A percentile compares a stretch with the other conserved stretches of the same genome.
These are phyloP conservation scores for Triops cancriformis DNA, from an alignment of 1,140 invertebrate species.

Conservation along the genomic window DNA sequence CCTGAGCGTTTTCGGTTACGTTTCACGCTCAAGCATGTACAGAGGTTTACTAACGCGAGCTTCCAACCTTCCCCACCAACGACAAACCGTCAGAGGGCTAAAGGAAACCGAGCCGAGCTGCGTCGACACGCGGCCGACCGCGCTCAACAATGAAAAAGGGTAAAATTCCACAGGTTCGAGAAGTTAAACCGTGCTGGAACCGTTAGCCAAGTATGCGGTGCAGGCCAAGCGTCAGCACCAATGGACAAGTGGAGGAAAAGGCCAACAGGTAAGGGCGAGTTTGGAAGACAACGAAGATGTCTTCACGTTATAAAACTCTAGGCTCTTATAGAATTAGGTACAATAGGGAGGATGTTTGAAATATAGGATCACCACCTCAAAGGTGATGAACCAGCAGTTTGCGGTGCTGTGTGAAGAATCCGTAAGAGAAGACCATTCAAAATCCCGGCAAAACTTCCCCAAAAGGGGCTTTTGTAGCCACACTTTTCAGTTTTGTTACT, in stretches of 20 bases:
- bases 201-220: neutral
- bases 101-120: neutral
- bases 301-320: neutral
- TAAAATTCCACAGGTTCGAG: neutral
- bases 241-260: neutral
- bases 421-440: neutral
- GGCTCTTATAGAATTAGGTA: neutral
- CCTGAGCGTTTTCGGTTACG: neutral
- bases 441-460: neutral
- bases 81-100: neutral
- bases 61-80: neutral
- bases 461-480: neutral
- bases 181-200: neutral
- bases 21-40: slow-evolving; percentile 5
- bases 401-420: neutral
- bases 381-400: slow-evolving; percentile 13
- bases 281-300: neutral
- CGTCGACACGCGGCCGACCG: no score
- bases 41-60: neutral
- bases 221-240: no score
- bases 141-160: neutral
- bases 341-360: neutral
- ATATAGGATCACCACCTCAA: neutral
- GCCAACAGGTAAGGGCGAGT: neutral
- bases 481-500: neutral